Conservation (phyloP, 2,888 invertebrate genomes). For the Serripes groenlandicus region DNA sequence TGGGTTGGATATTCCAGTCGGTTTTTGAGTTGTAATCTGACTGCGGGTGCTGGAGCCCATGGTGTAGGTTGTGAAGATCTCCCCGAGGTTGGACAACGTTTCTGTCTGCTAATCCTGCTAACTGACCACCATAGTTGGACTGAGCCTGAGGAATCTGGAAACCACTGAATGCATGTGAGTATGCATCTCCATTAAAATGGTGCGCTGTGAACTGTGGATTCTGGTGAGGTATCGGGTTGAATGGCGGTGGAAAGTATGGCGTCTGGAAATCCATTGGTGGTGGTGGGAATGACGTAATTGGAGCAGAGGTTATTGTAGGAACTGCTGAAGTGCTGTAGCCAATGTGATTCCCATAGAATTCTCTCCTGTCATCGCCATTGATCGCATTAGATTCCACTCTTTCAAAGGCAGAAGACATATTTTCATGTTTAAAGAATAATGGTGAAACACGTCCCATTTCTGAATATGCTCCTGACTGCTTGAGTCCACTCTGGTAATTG, state of each 20-base stretch:
- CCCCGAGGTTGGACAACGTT: slow-evolving; percentile 25
- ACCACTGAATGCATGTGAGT: slow-evolving; percentile 36
- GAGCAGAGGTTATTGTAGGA: slow-evolving; percentile 28
- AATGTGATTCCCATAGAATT: slow-evolving; percentile 41
- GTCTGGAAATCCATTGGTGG: slow-evolving; percentile 63
- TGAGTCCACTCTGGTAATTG: slow-evolving; percentile 14
- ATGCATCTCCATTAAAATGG: slow-evolving; percentile 51
- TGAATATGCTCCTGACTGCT: slow-evolving; percentile 41
- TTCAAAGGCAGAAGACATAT: slow-evolving; percentile 57
- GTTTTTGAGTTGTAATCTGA: slow-evolving; percentile 33
- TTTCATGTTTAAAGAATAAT: slow-evolving; percentile 48
- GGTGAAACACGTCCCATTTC: slow-evolving; percentile 54
- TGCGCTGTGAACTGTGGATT: slow-evolving; percentile 58
- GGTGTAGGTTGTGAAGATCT: slow-evolving; percentile 38
- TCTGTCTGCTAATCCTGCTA: slow-evolving; percentile 46
- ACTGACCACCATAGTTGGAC: slow-evolving; percentile 52
- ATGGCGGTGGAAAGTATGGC: slow-evolving; percentile 72
- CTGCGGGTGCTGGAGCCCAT: slow-evolving; percentile 30
- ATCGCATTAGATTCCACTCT: slow-evolving; percentile 53
- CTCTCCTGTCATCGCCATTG: slow-evolving; percentile 39
- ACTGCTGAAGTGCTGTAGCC: slow-evolving; percentile 29
- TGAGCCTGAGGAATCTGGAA: slow-evolving; percentile 15
- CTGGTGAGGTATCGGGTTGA: slow-evolving; percentile 63
- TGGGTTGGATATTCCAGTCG: slow-evolving; percentile 25
- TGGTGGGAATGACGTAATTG: slow-evolving; percentile 51